Evolutionary conservation across 53 echinoderm and acorn worm species (phyloP).

Genomic region (Glandiceps talaboti): DNA sequence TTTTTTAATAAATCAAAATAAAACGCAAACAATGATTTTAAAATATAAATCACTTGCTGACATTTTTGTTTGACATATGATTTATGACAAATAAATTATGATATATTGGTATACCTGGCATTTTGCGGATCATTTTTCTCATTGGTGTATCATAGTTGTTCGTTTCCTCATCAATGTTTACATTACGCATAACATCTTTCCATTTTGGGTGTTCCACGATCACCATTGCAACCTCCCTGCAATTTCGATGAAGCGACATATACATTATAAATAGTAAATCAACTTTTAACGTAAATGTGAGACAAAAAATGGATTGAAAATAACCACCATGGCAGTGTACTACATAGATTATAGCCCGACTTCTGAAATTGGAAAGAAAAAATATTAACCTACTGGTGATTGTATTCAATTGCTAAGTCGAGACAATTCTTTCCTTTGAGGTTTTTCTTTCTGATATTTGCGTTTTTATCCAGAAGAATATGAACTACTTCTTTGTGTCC

Average conservation of each 20-base stretch:
- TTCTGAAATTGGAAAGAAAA: no score
- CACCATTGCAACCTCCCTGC: constrained; percentile 60
- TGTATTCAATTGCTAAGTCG: constrained; percentile 78
- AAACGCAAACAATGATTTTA: no score
- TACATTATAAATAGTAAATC: background rate
- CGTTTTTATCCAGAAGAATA: constrained; percentile 52
- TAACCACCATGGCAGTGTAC: no score
- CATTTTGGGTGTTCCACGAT: constrained; percentile 56
- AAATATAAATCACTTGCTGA: no score
- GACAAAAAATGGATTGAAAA: no score
- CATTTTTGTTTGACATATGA: no score
- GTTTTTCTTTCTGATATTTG: constrained; percentile 52
- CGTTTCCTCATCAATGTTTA: background rate
- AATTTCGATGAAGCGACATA: background rate
- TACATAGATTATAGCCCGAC: no score
- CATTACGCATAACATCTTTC: constrained; percentile 59
- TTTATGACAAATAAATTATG: no score
- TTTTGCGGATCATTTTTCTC: constrained; percentile 21
- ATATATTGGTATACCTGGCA: constrained; percentile 79
- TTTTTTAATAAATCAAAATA: no score
- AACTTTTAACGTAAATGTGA: constrained; percentile 6
- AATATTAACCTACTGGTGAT: constrained; percentile 59
- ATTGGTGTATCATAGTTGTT: constrained; percentile 13
- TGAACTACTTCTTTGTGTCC: constrained; percentile 90
- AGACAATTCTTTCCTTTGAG: constrained; percentile 48